These are phyloP conservation scores for Campoletis sonorensis DNA, from an alignment of 1,140 invertebrate species.

Conservation along the genomic window DNA sequence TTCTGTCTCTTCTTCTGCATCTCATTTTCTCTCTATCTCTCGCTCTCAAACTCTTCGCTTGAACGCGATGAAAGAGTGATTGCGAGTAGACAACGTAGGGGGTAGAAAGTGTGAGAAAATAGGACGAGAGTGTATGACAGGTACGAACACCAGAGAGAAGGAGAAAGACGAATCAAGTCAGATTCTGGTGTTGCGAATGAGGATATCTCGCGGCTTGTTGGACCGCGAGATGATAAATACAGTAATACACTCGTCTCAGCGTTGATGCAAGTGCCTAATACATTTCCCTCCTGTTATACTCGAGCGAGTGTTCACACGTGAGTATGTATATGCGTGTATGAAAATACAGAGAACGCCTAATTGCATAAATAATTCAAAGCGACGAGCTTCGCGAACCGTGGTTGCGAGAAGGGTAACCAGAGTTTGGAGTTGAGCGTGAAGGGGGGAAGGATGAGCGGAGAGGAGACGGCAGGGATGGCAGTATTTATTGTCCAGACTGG, in stretches of 20 bases:
- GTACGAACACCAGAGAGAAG: neutral
- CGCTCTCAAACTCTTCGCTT: neutral
- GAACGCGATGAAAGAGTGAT: slow-evolving; percentile 1
- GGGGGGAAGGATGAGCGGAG: neutral
- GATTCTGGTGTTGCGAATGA: no score
- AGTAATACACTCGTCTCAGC: neutral
- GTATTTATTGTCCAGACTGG: slow-evolving; percentile 60
- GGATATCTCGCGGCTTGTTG: no score
- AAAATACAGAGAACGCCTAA: slow-evolving; percentile 63
- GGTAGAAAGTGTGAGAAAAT: slow-evolving; percentile 1
- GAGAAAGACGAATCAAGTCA: neutral
- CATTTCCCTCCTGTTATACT: neutral
- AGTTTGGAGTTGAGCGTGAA: neutral
- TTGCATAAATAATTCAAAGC: slow-evolving; percentile 72
- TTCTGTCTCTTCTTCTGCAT: neutral
- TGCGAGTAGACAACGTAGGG: neutral
- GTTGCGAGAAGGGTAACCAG: slow-evolving; percentile 41
- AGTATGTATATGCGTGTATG: neutral
- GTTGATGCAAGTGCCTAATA: neutral
- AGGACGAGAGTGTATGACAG: neutral
- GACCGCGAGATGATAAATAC: no score
- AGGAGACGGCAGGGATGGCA: neutral
- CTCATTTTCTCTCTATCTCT: neutral
- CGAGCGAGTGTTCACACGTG: neutral
- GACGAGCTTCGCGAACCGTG: slow-evolving; percentile 54